A percentile compares a stretch with the other conserved stretches of the same genome.
phyloP scores from a whole-genome alignment of 2,888 invertebrate species.

The Bombyx huttoni region DNA sequence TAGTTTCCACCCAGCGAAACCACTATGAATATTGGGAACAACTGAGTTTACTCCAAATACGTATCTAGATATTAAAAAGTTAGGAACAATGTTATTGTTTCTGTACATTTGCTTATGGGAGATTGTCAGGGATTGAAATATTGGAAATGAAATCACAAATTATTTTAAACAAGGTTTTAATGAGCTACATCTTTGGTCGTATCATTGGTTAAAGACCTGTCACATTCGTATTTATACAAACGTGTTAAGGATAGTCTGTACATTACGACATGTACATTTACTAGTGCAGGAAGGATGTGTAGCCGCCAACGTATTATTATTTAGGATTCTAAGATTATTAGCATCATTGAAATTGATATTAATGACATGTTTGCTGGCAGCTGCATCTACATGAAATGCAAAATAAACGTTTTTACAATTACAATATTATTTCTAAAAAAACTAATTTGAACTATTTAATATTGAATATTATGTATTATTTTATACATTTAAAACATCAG shows the following conservation, averaged over 20 bases:
- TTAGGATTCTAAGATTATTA: neutral
- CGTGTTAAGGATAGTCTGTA: conserved; percentile 16
- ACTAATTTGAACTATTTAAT: conserved; percentile 53
- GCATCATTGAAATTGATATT: neutral
- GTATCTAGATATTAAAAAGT: too few species aligned
- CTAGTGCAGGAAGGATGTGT: conserved; percentile 43
- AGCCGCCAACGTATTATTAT: conserved; percentile 15
- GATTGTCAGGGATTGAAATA: neutral
- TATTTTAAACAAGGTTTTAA: conserved; percentile 62
- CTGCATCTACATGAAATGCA: conserved; percentile 37
- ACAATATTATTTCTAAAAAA: conserved; percentile 25
- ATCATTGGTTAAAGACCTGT: conserved; percentile 74
- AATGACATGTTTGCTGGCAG: conserved; percentile 9
- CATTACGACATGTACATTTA: too few species aligned
- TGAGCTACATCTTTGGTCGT: conserved; percentile 77
- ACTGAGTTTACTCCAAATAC: too few species aligned
- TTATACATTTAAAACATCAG: conserved; percentile 37
- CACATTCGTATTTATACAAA: conserved; percentile 34
- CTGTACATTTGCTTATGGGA: neutral
- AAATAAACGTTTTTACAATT: conserved; percentile 16
- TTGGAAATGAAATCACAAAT: conserved; percentile 22
- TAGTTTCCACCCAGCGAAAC: too few species aligned
- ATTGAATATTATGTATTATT: conserved; percentile 6
- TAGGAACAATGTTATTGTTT: too few species aligned
- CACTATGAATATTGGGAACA: too few species aligned